A percentile compares a stretch with the other conserved stretches of the same genome.
Conservation (phyloP, 2,797 vertebrate species). For the Botia almorhae region DNA sequence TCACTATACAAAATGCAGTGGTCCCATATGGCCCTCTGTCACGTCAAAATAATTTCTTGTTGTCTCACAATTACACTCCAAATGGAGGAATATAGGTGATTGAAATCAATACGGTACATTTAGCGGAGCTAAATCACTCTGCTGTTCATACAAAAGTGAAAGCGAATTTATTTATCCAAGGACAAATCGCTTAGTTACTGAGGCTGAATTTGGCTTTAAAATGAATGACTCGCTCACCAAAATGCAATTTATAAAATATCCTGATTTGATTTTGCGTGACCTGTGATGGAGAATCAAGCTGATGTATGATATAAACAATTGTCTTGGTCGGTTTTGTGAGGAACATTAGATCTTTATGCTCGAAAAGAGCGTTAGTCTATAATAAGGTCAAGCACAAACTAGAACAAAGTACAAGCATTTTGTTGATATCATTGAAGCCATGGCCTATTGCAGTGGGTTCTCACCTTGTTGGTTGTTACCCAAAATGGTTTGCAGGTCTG, state of each 20-base stretch:
- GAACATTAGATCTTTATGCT: slow-evolving; percentile 13
- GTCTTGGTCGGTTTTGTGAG: background rate
- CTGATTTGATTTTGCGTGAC: slow-evolving; percentile 6
- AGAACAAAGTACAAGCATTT: background rate
- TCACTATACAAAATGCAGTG: slow-evolving; percentile 2
- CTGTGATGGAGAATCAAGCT: background rate
- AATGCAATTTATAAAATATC: slow-evolving; percentile 4
- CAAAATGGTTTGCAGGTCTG: background rate
- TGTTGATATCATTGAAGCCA: background rate
- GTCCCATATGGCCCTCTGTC: slow-evolving; percentile 14
- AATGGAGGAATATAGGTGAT: slow-evolving; percentile 3
- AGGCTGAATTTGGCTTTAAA: background rate
- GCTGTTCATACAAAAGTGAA: slow-evolving; percentile 1
- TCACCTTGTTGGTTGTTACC: background rate
- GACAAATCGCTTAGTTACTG: background rate
- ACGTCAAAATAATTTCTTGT: slow-evolving; percentile 15
- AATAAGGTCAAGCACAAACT: background rate
- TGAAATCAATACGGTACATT: slow-evolving; percentile 7
- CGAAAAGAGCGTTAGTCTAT: background rate
- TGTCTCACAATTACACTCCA: slow-evolving; percentile 14
- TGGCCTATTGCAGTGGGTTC: background rate
- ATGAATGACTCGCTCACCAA: slow-evolving; percentile 2
- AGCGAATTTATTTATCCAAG: slow-evolving; percentile 7
- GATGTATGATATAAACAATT: slow-evolving; percentile 9
- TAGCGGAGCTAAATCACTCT: background rate